Conservation (phyloP, 1,140 invertebrate genomes). For the Cotesia glomerata region DNA sequence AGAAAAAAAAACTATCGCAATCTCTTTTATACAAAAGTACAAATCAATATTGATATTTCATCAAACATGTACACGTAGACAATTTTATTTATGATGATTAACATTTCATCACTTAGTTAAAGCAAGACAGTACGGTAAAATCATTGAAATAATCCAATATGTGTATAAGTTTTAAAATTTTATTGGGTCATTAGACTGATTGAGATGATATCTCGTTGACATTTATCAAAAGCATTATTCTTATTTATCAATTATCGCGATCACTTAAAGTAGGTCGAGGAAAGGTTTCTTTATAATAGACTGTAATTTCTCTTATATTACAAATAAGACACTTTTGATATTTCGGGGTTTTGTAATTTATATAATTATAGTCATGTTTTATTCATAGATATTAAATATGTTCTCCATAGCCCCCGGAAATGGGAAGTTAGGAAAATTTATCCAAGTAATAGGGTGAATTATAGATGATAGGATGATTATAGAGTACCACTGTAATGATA, state of each 20-base stretch:
- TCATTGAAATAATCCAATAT: too few relatives aligned
- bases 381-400: too few relatives aligned
- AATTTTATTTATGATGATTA: neutral
- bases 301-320: neutral
- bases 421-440: neutral
- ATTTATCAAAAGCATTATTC: neutral
- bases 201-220: neutral
- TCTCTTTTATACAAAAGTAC: neutral
- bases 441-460: neutral
- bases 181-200: neutral
- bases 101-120: too few relatives aligned
- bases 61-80: neutral
- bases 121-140: too few relatives aligned
- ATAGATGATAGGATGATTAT: neutral
- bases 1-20: neutral
- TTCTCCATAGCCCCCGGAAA: neutral
- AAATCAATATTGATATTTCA: constrained; percentile 1
- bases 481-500: neutral
- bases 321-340: neutral
- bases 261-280: neutral
- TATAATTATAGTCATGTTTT: neutral
- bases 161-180: too few relatives aligned
- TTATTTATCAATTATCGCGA: neutral
- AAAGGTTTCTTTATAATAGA: neutral
- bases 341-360: neutral